Evolutionary conservation across 1,140 invertebrate species (phyloP).

Genomic region (Aphis craccivora): DNA sequence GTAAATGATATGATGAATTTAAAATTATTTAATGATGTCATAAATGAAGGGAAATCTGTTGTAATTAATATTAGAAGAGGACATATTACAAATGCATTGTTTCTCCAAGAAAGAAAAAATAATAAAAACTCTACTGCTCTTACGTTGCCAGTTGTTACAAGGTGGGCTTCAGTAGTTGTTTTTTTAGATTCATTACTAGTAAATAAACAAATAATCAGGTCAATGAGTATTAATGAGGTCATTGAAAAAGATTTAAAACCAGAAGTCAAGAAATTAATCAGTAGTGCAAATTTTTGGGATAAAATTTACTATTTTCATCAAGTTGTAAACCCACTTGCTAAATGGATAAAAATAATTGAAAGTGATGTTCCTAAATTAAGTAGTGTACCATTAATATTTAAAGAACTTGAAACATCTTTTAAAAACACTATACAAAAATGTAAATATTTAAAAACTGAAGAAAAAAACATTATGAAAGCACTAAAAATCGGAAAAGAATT

Average conservation of each 20-base stretch:
- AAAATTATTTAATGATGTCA: constrained; percentile 15
- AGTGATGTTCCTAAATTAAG: no score
- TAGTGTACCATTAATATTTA: no score
- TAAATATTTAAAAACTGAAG: no score
- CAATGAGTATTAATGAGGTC: neutral
- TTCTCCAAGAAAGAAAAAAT: neutral
- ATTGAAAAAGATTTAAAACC: constrained; percentile 25
- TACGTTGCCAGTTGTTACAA: constrained; percentile 11
- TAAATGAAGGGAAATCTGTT: neutral
- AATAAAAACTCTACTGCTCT: neutral
- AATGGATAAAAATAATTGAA: no score
- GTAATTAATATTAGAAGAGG: constrained; percentile 28
- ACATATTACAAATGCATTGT: neutral
- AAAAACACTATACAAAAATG: no score
- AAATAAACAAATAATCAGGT: constrained; percentile 18
- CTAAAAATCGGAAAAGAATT: no score
- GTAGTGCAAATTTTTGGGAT: no score
- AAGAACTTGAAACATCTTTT: no score
- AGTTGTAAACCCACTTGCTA: no score
- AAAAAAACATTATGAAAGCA: no score
- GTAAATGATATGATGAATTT: constrained; percentile 32
- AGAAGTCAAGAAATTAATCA: neutral
- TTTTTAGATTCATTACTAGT: neutral
- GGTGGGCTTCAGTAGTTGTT: neutral
- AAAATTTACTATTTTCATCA: no score